Base-by-base conservation (phyloP, 2,888 invertebrate genomes). In the Hartigia nigra region DNA sequence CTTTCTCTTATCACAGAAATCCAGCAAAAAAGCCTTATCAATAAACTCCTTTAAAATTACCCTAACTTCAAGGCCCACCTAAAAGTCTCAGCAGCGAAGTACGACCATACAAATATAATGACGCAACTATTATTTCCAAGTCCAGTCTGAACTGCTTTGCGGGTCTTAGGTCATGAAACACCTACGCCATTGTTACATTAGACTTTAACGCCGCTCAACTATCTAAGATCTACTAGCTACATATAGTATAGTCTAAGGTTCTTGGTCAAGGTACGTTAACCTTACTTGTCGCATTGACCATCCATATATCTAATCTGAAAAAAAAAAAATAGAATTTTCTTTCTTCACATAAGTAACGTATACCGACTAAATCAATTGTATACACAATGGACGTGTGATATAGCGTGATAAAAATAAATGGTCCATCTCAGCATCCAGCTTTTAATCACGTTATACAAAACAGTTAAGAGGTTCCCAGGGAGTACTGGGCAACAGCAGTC, bases 371-470 rank as follows among this genome's bases (percentile, higher is more conserved):
- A 31, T 32, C 31, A 23, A 72, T 55, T 55, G 0, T 55, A 23
- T 9, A 23, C 55, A 3, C 23, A 9, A 55, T 55, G 9, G 55
- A 55, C 55, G 55, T 55, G 55, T 9, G 55, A 55, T 55, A 23
- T 23, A 23, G 23, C 23, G 23, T 0, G 9, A 23, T 55, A 23
- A 9, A 2, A 55, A 55, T 55, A 55, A 55, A 55, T 23, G 55
- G 55, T 55, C 55, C 55, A 23, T 55, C 55, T 23, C 55, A 55
- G 55, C 55, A 55, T 55, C 55, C 23, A 55, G 55, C 55, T 80
- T 82, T 87, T 88, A 89, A 91, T 90, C 86, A 88, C 82, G 87
- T 87, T 88, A 89, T 86, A 90, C 89, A 90, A 90, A 91, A 90
- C 88, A 88, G 87, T 91, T 88, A 87, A 89, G 83, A 85, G 83